Evolutionary conservation across 2,113 vertebrate genomes (phyloP).

Genomic region (Carlito syrichta): DNA sequence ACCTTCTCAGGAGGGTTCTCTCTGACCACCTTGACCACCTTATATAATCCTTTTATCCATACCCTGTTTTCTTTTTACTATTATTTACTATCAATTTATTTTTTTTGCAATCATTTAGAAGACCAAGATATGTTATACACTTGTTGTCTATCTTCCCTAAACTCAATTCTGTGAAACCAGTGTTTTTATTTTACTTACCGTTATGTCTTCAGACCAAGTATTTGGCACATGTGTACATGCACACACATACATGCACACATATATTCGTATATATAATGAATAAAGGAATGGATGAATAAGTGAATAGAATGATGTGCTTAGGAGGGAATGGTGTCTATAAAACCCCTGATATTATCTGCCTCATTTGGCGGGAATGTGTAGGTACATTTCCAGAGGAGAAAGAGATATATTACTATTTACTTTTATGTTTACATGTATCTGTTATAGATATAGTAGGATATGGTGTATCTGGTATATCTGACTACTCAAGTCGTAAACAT

Average conservation of each 20-base stretch:
- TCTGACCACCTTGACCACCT: background rate
- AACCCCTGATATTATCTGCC: background rate
- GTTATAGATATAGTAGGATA: background rate
- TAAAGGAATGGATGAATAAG: background rate
- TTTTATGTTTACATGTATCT: conserved; percentile 18
- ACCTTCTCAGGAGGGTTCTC: background rate
- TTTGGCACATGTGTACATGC: background rate
- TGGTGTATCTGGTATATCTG: background rate
- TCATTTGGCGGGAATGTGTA: background rate
- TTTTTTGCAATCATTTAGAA: no score
- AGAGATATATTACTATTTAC: background rate
- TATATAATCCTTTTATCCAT: background rate
- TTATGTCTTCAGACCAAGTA: background rate
- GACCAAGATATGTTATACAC: background rate
- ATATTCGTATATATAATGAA: background rate
- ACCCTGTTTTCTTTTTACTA: background rate
- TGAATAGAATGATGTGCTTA: background rate
- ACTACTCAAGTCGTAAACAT: background rate
- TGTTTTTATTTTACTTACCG: background rate
- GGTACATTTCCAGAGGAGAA: background rate
- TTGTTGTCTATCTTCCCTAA: background rate
- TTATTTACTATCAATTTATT: background rate
- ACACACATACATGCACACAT: background rate
- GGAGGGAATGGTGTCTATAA: background rate
- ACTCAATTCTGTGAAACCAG: background rate